These are phyloP conservation scores for Drosophila histrio DNA, from an alignment of 2,888 invertebrate genomes.

Conservation along the genomic window DNA sequence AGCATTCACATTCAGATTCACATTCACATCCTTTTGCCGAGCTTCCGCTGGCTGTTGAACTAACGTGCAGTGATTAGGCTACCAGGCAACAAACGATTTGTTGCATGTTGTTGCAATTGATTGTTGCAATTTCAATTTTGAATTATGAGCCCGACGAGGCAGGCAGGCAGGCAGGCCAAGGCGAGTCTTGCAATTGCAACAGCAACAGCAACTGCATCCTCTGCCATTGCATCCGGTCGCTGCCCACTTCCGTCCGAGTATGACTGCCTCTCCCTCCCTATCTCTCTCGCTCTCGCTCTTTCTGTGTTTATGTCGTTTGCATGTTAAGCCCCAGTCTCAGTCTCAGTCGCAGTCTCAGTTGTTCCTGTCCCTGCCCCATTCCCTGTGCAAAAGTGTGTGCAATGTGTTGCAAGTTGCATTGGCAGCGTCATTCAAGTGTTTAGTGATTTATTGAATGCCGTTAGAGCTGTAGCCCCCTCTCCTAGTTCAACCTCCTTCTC, in stretches of 20 bases:
- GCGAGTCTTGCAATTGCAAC: slow-evolving; percentile 31
- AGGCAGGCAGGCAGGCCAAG: slow-evolving; percentile 39
- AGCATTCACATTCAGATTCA: slow-evolving; percentile 12
- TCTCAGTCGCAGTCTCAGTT: slow-evolving; percentile 29
- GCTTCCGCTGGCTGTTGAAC: slow-evolving; percentile 55
- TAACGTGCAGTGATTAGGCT: slow-evolving; percentile 76
- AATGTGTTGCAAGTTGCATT: slow-evolving; percentile 79
- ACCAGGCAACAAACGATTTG: slow-evolving; percentile 72
- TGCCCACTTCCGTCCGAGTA: slow-evolving; percentile 47
- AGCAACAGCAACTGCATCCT: slow-evolving; percentile 51
- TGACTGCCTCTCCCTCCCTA: not conserved
- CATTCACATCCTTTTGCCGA: slow-evolving; percentile 56
- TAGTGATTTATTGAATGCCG: slow-evolving; percentile 83
- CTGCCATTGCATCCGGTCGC: slow-evolving; percentile 56
- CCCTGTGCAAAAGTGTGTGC: slow-evolving; percentile 37
- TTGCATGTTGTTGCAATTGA: slow-evolving; percentile 82
- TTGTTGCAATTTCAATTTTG: slow-evolving; percentile 83
- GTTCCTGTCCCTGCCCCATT: not conserved
- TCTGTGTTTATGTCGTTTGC: slow-evolving; percentile 41
- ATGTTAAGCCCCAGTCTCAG: slow-evolving; percentile 48
- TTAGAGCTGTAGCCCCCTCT: slow-evolving; percentile 59
- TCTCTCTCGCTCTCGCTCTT: slow-evolving; percentile 10
- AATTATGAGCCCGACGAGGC: slow-evolving; percentile 73
- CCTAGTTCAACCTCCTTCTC: not conserved
- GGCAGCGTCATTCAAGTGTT: slow-evolving; percentile 79